phyloP scores from a whole-genome alignment of 1,140 invertebrate species.

The Branchinecta lynchi region DNA sequence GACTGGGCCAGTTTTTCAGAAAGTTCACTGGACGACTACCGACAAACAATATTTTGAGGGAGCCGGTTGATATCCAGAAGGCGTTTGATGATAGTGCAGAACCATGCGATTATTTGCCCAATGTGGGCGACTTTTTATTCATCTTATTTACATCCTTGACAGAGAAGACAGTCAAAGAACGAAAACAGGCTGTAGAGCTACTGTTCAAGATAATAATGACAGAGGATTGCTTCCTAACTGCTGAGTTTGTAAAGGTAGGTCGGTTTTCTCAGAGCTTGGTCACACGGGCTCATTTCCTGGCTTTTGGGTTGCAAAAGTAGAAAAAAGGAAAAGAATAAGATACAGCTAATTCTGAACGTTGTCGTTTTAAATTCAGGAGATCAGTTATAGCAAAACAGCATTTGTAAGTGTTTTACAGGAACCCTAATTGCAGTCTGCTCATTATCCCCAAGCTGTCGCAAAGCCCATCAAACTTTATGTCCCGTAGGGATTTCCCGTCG shows the following conservation, averaged over 20 bases:
- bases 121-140: background rate
- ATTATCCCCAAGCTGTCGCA: no score
- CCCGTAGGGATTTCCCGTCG: no score
- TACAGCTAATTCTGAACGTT: no score
- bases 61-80: background rate
- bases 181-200: background rate
- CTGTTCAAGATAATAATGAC: background rate
- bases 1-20: background rate
- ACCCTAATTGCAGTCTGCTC: no score
- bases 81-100: background rate
- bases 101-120: background rate
- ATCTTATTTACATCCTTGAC: background rate
- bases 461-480: no score
- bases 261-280: no score
- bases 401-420: no score
- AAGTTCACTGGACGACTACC: background rate
- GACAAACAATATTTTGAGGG: background rate
- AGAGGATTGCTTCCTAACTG: background rate
- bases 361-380: no score
- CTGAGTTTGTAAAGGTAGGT: background rate
- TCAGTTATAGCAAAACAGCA: no score
- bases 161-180: slow-evolving; percentile 3
- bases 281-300: no score
- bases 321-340: no score
- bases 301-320: no score